Evolutionary conservation across 2,888 invertebrate genomes (phyloP).

Genomic region (Sipunculus nudus): DNA sequence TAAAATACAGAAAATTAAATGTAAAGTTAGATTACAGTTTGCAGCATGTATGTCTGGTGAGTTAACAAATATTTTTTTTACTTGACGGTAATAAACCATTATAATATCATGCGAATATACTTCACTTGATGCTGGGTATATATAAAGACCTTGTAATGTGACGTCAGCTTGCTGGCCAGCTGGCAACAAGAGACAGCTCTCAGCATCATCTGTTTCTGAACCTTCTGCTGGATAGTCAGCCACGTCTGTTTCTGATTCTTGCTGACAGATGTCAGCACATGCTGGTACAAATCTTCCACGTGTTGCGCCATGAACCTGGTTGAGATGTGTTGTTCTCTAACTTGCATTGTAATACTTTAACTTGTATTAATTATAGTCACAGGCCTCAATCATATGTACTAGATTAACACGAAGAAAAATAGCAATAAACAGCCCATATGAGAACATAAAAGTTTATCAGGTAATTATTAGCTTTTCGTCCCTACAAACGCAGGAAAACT

Average conservation of each 20-base stretch:
- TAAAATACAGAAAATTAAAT: too few species aligned
- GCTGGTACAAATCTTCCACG: conserved; percentile 51
- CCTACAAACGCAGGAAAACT: too few species aligned
- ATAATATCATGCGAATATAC: too few species aligned
- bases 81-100: too few species aligned
- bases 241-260: conserved; percentile 48
- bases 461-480: too few species aligned
- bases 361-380: too few species aligned
- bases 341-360: too few species aligned
- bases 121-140: too few species aligned
- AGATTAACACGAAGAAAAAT: background rate
- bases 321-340: background rate
- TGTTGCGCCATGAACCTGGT: conserved; percentile 62
- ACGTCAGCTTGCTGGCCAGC: conserved; percentile 67
- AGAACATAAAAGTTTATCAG: too few species aligned
- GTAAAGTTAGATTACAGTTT: too few species aligned
- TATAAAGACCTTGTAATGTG: conserved; percentile 66
- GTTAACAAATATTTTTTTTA: too few species aligned
- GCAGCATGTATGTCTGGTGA: too few species aligned
- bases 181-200: conserved; percentile 66
- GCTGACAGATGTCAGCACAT: conserved; percentile 43
- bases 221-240: conserved; percentile 49
- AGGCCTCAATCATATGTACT: background rate
- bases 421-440: background rate
- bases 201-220: conserved; percentile 62